Base-by-base conservation (phyloP, 64 coral and sea anemone species). In the Orbicella faveolata region DNA sequence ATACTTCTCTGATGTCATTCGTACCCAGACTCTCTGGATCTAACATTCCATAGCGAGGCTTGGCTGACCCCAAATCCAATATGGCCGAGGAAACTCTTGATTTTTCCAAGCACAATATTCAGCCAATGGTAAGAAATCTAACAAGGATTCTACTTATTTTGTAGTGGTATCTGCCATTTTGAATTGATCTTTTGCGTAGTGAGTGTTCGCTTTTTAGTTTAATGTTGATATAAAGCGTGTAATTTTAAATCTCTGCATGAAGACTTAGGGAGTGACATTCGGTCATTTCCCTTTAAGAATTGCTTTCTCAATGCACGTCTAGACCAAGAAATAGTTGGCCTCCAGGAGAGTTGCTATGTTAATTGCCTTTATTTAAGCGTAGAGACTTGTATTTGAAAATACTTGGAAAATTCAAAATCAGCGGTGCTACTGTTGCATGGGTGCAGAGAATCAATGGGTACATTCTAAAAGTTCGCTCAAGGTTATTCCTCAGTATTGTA, bases 21-120 rank as follows among this genome's bases (percentile, higher is more conserved):
- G 19, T 72, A 21, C 65, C 82, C 82, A 85, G 63, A 52, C 65
- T 85, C 51, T 36, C 65, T 33, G 14, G 25, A 23, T 20, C 41
- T 20, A 48, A 52, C 39, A 85, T 85, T 85, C 82, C 82, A 85
- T 69, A 85, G 36, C 82, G 82, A 85, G 82, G 82, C 82, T 72
- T 15, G 65, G 64, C 63, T 52, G 36, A 10, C 8, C 51, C 52
- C 21, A 20, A 72, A 85, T 85, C 64, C 82, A 73, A 85, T 9
- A 85, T 73, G 82, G 82, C 65, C 11, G 63, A 85, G 35, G 53
- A 73, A 52, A 4, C 1, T 73, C 82, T 7, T 52, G 9, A 41
- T 59, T 59, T 37, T 66, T 44, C 9, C 51, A 57, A 57, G 48
- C 11, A 14, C 21, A 52, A 41, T 73, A 41, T 85, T 48, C 4